phyloP scores from a whole-genome alignment of 1,140 invertebrate genomes.

The Thereuonema tuberculata region DNA sequence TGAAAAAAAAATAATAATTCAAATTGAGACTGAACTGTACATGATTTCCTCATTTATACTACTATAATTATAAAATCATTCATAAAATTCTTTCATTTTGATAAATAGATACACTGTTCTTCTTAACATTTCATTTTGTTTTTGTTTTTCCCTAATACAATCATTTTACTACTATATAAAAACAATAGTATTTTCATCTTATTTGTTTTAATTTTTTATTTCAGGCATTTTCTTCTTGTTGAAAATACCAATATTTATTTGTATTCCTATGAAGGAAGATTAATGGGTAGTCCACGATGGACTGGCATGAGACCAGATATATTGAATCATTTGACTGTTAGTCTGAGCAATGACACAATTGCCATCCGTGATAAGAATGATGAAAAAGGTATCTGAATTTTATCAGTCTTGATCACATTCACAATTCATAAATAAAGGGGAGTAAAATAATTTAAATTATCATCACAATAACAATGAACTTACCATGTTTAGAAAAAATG shows the following conservation, averaged over 20 bases:
- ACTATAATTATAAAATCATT: no score
- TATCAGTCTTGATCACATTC: not conserved
- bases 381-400: slow-evolving; percentile 46
- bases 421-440: no score
- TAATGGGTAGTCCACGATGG: slow-evolving; percentile 63
- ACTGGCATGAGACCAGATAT: slow-evolving; percentile 52
- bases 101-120: no score
- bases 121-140: no score
- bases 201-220: slow-evolving; percentile 23
- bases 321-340: slow-evolving; percentile 46
- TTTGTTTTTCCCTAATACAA: no score
- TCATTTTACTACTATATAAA: not conserved
- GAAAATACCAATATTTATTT: slow-evolving; percentile 59
- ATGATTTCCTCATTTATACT: no score
- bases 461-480: slow-evolving; percentile 5
- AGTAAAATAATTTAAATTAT: no score
- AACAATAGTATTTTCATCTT: slow-evolving; percentile 1
- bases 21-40: no score
- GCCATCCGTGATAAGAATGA: slow-evolving; percentile 68
- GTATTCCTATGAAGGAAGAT: slow-evolving; percentile 76
- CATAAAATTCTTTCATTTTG: no score
- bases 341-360: slow-evolving; percentile 65
- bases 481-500: no score
- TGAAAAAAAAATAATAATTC: no score
- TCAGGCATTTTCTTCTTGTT: slow-evolving; percentile 67